These are phyloP conservation scores for Coturnix japonica DNA, from an alignment of 2,113 vertebrate genomes.

Conservation along the genomic window DNA sequence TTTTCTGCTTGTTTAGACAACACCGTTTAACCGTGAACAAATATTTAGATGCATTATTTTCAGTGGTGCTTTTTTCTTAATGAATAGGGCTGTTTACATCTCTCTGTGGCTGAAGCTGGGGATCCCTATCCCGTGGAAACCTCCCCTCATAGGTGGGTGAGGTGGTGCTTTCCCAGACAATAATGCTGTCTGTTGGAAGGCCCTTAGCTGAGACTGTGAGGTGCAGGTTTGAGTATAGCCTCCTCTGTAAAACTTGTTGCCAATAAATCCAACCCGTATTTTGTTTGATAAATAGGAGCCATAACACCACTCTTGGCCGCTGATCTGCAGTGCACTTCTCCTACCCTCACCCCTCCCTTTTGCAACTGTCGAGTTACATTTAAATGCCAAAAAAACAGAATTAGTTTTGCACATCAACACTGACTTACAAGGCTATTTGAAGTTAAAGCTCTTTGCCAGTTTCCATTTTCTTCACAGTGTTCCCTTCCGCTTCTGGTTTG, in stretches of 20 bases:
- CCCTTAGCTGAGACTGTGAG: not conserved
- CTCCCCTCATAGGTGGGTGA: not conserved
- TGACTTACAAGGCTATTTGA: constrained; percentile 56
- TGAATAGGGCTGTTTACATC: constrained; percentile 42
- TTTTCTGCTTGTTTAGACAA: constrained; percentile 61
- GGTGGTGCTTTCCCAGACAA: not conserved
- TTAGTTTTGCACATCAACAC: constrained; percentile 7
- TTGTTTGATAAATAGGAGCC: not conserved
- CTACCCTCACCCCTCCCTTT: not conserved
- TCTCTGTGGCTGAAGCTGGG: not conserved
- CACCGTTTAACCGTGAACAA: constrained; percentile 56
- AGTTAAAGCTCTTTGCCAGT: constrained; percentile 69
- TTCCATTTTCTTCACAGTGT: constrained; percentile 73
- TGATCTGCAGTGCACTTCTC: not conserved
- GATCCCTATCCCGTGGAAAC: not conserved
- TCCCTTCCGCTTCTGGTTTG: constrained; percentile 69
- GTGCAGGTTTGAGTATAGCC: not conserved
- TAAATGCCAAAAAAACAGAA: constrained; percentile 23
- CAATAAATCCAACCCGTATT: not conserved
- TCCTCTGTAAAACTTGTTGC: not conserved
- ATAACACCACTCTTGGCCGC: not conserved
- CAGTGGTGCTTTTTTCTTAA: not conserved
- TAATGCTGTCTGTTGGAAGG: not conserved
- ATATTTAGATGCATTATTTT: constrained; percentile 54
- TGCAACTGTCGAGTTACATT: constrained; percentile 10